Evolutionary conservation across 37 sponge, comb jelly and placozoan species (phyloP).

Genomic region (Ianthella basta): DNA sequence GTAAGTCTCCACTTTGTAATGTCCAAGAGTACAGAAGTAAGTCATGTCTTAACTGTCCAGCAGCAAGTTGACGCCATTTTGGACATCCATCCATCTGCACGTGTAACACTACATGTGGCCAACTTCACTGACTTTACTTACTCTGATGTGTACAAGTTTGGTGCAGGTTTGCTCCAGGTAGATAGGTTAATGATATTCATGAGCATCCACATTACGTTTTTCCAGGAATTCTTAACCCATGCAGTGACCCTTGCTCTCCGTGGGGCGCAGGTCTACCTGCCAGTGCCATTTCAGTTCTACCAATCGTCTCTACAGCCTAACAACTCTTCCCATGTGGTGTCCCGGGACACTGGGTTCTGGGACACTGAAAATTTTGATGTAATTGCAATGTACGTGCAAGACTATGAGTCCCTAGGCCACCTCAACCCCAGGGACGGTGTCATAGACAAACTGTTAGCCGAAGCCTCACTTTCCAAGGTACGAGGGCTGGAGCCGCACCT

Average conservation of each 20-base stretch:
- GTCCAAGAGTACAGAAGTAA: not conserved
- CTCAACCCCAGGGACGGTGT: not conserved
- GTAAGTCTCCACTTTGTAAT: conserved; percentile 4
- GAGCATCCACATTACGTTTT: not conserved
- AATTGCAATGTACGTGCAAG: not conserved
- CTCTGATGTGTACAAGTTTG: not conserved
- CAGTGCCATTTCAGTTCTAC: not conserved
- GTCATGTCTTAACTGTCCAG: not conserved
- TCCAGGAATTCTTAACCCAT: not conserved
- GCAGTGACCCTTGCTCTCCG: too few relatives aligned
- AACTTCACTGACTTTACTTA: not conserved
- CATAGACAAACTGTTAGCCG: not conserved
- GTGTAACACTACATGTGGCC: not conserved
- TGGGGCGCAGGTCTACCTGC: not conserved
- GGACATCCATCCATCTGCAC: not conserved
- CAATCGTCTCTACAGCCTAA: not conserved
- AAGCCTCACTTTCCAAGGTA: not conserved
- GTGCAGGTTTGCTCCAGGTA: not conserved
- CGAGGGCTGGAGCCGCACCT: not conserved
- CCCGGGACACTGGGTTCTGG: not conserved
- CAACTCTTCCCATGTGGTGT: not conserved
- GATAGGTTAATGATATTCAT: conserved; percentile 8
- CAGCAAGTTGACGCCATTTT: not conserved
- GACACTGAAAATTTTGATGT: not conserved
- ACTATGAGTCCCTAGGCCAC: not conserved